Evolutionary conservation across 2,113 vertebrate species (phyloP).

Genomic region (Saguinus imperator): DNA sequence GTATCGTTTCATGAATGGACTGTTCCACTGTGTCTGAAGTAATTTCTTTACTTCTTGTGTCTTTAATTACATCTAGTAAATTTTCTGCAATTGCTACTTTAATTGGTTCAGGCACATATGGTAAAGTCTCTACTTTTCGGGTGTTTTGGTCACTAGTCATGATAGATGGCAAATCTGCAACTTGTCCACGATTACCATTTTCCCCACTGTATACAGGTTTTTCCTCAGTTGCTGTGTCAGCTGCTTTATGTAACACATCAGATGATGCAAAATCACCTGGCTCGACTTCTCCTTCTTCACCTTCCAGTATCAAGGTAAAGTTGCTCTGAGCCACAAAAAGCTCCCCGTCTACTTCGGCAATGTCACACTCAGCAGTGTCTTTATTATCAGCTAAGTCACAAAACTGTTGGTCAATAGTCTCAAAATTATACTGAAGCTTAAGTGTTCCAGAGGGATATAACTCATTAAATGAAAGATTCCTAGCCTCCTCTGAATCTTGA

Average conservation of each 20-base stretch:
- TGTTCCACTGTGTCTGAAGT: constrained; percentile 79
- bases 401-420: constrained; percentile 82
- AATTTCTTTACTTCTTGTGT: constrained; percentile 85
- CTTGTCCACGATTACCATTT: constrained; percentile 57
- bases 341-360: constrained; percentile 82
- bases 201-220: constrained; percentile 3
- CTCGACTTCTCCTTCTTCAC: constrained; percentile 87
- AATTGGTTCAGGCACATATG: constrained; percentile 85
- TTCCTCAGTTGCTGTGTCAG: constrained; percentile 48
- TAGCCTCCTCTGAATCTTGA: constrained; percentile 65
- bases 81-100: constrained; percentile 85
- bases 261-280: constrained; percentile 55
- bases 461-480: constrained; percentile 81
- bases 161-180: constrained; percentile 69
- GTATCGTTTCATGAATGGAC: constrained; percentile 74
- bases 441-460: constrained; percentile 84
- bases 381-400: constrained; percentile 78
- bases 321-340: constrained; percentile 81
- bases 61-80: constrained; percentile 84
- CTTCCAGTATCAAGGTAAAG: constrained; percentile 93
- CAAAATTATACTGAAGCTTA: constrained; percentile 85
- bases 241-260: constrained; percentile 46
- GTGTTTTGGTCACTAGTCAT: constrained; percentile 79
- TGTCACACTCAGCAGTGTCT: constrained; percentile 79
- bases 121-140: constrained; percentile 80